These are phyloP conservation scores for Anseranas semipalmata DNA, from an alignment of 2,113 vertebrate species.

Conservation along the genomic window DNA sequence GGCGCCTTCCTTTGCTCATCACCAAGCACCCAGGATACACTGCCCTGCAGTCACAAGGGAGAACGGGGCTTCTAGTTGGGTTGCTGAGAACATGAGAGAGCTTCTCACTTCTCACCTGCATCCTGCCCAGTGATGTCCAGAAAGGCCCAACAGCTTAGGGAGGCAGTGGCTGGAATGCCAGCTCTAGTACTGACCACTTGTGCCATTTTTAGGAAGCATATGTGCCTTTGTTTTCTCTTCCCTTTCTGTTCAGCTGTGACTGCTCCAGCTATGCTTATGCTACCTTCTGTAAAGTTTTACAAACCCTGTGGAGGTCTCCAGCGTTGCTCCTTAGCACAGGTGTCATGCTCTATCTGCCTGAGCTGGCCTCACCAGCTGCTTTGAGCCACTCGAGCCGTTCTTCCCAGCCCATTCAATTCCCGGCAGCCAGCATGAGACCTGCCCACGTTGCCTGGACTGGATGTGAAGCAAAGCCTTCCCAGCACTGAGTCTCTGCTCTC, in stretches of 20 bases:
- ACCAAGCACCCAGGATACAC: neutral
- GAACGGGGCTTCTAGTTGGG: neutral
- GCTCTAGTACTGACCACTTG: neutral
- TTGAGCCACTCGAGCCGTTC: neutral
- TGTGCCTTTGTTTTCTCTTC: neutral
- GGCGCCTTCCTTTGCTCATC: neutral
- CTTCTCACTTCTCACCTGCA: neutral
- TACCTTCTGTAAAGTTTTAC: neutral
- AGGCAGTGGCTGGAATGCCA: neutral
- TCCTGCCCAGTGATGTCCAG: neutral
- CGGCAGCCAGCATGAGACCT: neutral
- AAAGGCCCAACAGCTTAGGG: neutral
- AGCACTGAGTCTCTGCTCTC: neutral
- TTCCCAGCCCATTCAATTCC: neutral
- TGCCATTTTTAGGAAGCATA: neutral
- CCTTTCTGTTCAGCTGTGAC: neutral
- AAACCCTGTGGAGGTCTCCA: neutral
- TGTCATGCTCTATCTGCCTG: neutral
- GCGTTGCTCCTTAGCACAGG: neutral
- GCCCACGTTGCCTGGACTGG: neutral
- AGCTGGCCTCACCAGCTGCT: neutral
- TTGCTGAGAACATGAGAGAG: neutral
- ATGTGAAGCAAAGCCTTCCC: neutral
- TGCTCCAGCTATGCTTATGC: neutral
- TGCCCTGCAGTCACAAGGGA: neutral